Evolutionary conservation across 2,797 vertebrate species (phyloP), one percentile per base, ranked within the genome.

Genomic region (Pelochelys cantorii): DNA sequence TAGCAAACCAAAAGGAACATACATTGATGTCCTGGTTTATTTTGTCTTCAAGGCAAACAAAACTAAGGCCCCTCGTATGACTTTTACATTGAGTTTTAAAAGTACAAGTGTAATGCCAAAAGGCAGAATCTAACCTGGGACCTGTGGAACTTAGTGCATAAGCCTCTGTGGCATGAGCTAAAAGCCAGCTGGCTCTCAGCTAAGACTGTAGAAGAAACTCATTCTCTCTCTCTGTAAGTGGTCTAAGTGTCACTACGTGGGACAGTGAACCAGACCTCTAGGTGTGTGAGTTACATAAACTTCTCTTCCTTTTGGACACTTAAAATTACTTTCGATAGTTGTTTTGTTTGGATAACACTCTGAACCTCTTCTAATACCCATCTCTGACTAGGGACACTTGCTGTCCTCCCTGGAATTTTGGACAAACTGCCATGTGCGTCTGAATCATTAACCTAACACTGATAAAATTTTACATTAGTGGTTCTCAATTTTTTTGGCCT

Each of bases 1-100:
- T 0, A 92, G 56, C 81, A 96, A 94, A 95, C n/a, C 6, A 93
- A 94, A 71, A 85, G 83, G 20, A 81, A 83, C 34, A 88, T 94
- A 55, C 52, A 71, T 1, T 83, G 79, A 90, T 93, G 86, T 87
- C 57, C 55, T 86, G 90, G 4, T 3, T 20, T 65, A 78, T 25
- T 12, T 2, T 27, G 3, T 68, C 74, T 83, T 29, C 31, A 71
- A 87, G 75, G 48, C 80, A 90, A 91, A 88, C 17, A 34, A 18
- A 48, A 52, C 27, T 48, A 29, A 52, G 37, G 37, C 25, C 37
- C 52, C 74, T 77, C 25, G 29, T 52, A 4, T 9, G 2, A 55
- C 7, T 53, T 65, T 85, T 27, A 18, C n/a, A 12, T 14, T 23
- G 10, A 2, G 9, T 0, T 54, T 15, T 9, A 31, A 0, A n/a